Base-by-base conservation (phyloP, 2,797 vertebrate species). In the Enteromius fasciolatus region DNA sequence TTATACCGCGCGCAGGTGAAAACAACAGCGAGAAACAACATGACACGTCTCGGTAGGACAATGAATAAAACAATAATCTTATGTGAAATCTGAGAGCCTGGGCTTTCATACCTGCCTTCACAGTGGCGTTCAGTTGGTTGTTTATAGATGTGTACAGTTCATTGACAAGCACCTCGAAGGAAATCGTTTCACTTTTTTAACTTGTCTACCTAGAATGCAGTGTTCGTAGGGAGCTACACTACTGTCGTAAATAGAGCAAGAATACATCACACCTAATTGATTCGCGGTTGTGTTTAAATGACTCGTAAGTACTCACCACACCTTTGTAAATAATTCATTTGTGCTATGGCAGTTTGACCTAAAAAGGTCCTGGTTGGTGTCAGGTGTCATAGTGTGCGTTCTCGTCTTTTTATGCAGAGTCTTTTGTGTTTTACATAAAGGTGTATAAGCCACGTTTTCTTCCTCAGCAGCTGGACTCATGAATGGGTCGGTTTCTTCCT, bases 41-140 rank as follows among this genome's bases (percentile, higher is more conserved):
- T 39, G 2, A 87, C 88, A 68, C 85, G 93, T 5, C 66, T 95
- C 52, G 94, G 94, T 95, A 95, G 72, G 93, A 83, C 39, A 31
- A 23, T 11, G 5, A 57, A 74, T 25, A 57, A 11, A 14, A 59
- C 23, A 33, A n/a, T 67, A 5, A 25, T 44, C 0, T 15, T 69
- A 0, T 31, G 15, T 74, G 57, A 41, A 18, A 39, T 20, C 8
- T 20, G 14, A 50, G 7, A n/a, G 11, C 25, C n/a, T 15, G 1
- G 31, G 5, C 6, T 20, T 69, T 41, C 15, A 48, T 57, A 4
- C 31, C 28, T 41, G 11, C 6, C 3, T 50, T 67, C 23, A 6
- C 14, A 10, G 41, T 39, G 46, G n/a, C 39, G 8, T 18, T 57
- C 4, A 72, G 8, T 72, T 80, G 10, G n/a, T 57, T 28, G 15